Evolutionary conservation across 2,888 invertebrate species (phyloP).

Genomic region (Epistrophe grossulariae): DNA sequence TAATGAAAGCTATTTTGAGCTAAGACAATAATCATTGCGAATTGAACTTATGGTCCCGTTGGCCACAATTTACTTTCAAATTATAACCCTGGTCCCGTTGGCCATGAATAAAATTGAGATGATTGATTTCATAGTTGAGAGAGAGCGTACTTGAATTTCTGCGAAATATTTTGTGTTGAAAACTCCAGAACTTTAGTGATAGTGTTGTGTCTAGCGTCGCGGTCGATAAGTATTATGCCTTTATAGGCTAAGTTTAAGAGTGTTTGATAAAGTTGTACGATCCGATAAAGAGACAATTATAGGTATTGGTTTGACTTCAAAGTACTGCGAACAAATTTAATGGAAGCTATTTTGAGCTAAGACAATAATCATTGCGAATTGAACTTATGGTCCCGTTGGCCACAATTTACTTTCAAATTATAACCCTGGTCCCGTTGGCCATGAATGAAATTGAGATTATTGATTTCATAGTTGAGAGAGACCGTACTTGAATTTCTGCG

Average conservation of each 20-base stretch:
- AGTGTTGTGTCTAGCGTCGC: background rate
- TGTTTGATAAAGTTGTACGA: background rate
- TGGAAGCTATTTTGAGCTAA: background rate
- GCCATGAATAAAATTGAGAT: background rate
- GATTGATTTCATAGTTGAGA: background rate
- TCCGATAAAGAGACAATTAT: too few relatives aligned
- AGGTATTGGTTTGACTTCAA: background rate
- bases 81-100: background rate
- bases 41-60: background rate
- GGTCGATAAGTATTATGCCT: background rate
- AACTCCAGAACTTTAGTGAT: background rate
- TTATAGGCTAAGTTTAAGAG: background rate
- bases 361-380: background rate
- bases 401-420: background rate
- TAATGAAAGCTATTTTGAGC: background rate
- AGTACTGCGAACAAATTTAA: background rate
- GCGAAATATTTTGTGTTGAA: background rate
- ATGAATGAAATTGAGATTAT: background rate
- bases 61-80: background rate
- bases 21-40: background rate
- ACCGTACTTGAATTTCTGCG: background rate
- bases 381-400: slow-evolving; percentile 4
- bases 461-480: background rate
- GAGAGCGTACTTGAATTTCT: background rate
- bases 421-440: slow-evolving; percentile 6